A percentile compares a stretch with the other conserved stretches of the same genome.
phyloP scores from a whole-genome alignment of 2,888 invertebrate genomes.

The Antheraea yamamai region DNA sequence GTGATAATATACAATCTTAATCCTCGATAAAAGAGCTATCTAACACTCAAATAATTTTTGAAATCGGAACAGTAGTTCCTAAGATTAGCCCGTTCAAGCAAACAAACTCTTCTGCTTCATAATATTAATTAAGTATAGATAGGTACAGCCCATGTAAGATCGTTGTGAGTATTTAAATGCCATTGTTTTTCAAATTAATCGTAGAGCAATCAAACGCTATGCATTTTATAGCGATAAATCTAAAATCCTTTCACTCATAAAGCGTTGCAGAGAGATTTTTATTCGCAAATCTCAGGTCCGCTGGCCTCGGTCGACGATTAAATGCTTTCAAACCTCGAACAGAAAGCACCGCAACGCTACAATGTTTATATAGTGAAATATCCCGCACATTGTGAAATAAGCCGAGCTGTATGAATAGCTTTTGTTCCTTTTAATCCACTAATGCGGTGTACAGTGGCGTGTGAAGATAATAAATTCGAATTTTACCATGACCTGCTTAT shows the following conservation, averaged over 20 bases:
- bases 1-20: too few species aligned
- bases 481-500: not conserved
- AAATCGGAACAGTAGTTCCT: too few species aligned
- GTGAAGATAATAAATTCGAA: not conserved
- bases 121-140: too few species aligned
- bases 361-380: not conserved
- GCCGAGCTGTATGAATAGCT: not conserved
- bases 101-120: too few species aligned
- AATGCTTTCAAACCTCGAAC: slow-evolving; percentile 12
- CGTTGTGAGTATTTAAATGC: not conserved
- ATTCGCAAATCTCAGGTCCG: not conserved
- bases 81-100: too few species aligned
- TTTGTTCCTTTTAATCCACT: not conserved
- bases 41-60: too few species aligned
- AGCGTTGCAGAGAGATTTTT: not conserved
- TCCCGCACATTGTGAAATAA: not conserved
- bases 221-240: not conserved
- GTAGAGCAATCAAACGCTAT: not conserved
- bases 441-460: not conserved
- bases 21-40: too few species aligned
- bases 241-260: not conserved
- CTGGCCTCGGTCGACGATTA: slow-evolving; percentile 23
- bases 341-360: not conserved
- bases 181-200: not conserved
- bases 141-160: not conserved